Percentiles rank a stretch among this genome's conserved stretches.
These are phyloP conservation scores for Rhimphoctona megacephalus DNA, from an alignment of 2,888 invertebrate species.

Conservation along the genomic window DNA sequence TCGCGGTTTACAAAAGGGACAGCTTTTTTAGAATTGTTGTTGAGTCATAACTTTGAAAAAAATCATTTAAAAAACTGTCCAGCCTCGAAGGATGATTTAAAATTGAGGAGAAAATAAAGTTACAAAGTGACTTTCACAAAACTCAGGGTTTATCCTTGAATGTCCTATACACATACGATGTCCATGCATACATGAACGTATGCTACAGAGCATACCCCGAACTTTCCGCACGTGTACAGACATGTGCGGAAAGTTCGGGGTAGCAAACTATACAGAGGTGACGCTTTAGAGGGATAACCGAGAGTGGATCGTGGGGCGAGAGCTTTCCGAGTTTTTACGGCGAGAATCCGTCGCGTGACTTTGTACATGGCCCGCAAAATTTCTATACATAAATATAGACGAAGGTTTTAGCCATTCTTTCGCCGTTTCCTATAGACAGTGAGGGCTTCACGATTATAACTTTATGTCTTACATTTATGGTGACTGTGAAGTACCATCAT, in stretches of 20 bases:
- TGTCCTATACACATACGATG: background rate
- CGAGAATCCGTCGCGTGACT: conserved; percentile 30
- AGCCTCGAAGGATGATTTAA: background rate
- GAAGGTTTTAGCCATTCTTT: conserved; percentile 31
- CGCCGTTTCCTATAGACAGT: conserved; percentile 17
- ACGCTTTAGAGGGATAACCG: conserved; percentile 35
- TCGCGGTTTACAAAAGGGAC: background rate
- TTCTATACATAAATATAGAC: conserved; percentile 6
- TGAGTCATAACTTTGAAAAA: background rate
- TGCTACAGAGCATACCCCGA: no score
- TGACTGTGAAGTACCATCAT: conserved; percentile 16
- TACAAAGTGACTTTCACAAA: background rate
- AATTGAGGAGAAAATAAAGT: background rate
- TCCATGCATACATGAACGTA: conserved; percentile 4
- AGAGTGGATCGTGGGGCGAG: conserved; percentile 27
- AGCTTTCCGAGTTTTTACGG: conserved; percentile 55
- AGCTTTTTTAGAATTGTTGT: background rate
- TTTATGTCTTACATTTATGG: conserved; percentile 38
- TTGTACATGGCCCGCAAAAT: conserved; percentile 9
- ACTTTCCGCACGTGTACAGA: background rate
- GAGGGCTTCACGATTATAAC: conserved; percentile 27
- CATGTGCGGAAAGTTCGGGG: conserved; percentile 20
- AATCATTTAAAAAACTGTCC: background rate
- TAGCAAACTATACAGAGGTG: conserved; percentile 18
- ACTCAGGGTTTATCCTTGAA: background rate